Evolutionary conservation across 2,797 vertebrate genomes (phyloP), one percentile per base, ranked within the genome.

Genomic region (Sebastes umbrosus): DNA sequence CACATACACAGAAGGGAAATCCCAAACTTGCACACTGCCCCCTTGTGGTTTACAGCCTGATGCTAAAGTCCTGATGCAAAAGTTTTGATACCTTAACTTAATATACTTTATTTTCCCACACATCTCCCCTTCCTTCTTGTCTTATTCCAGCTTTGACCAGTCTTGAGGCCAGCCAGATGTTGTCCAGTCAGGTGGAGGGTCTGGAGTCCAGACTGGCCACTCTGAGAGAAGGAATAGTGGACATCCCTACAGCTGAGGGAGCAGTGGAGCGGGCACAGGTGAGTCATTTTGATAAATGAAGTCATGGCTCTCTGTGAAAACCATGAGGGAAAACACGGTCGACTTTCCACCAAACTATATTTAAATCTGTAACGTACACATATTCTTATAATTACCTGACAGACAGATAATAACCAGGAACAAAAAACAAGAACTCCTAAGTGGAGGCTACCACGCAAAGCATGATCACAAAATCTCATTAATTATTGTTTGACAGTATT

Each of bases 241-340:
- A 93, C 88, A 1, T 78, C 43, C 84, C 87, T 16, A 90, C 95
- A 24, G 91, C 95, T 11, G 96, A 97, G 84, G 92, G 79, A 0
- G 95, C 96, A 2, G 92, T 98, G 60, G 95, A 96, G 55, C 93
- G 92, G 69, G 96, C 94, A 64, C 97, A 98, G 97, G 98, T 98
- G 88, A 88, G 89, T 57, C 3, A 5, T 36, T 6, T 10, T 59
- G 9, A 58, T 20, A 7, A 46, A 57, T 69, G 0, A n/a, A 18
- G 14, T 57, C 5, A 62, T 11, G 11, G 14, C 14, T 66, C 2
- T 72, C 12, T 24, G 24, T 52, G 39, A 46, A 57, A 62, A 62
- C 24, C 12, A 43, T 20, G 46, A 58, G 4, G 60, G 50, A 7
- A 39, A 55, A 70, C 13, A 5, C 2, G 3, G 46, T 43, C 13